A percentile compares a stretch with the other conserved stretches of the same genome.
These are phyloP conservation scores for Argyresthia goedartella DNA, from an alignment of 2,888 invertebrate genomes.

Conservation along the genomic window DNA sequence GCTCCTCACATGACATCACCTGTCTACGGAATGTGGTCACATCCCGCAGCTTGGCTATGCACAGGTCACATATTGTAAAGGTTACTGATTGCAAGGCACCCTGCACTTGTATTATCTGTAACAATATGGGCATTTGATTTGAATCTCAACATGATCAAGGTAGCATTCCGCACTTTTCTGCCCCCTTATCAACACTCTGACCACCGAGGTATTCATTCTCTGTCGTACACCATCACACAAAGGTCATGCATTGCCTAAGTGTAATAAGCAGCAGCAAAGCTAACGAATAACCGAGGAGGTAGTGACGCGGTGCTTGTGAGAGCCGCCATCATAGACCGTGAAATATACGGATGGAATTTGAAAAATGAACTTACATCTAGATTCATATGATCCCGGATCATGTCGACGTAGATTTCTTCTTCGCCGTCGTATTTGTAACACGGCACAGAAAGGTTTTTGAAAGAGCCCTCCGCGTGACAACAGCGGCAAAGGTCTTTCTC, in stretches of 20 bases:
- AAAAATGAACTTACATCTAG: slow-evolving; percentile 29
- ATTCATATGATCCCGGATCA: slow-evolving; percentile 35
- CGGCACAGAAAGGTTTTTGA: slow-evolving; percentile 31
- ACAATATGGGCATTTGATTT: slow-evolving; percentile 4
- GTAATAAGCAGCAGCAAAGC: too few relatives aligned
- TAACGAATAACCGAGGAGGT: too few relatives aligned
- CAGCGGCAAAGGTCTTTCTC: slow-evolving; percentile 48
- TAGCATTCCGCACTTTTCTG: too few relatives aligned
- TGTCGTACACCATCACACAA: too few relatives aligned
- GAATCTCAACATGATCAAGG: too few relatives aligned
- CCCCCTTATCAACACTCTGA: too few relatives aligned
- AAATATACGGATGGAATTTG: too few relatives aligned
- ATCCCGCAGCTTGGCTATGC: slow-evolving; percentile 29
- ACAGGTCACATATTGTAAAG: slow-evolving; percentile 38
- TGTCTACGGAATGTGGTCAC: slow-evolving; percentile 37
- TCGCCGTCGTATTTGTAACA: slow-evolving; percentile 16
- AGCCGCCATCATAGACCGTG: too few relatives aligned
- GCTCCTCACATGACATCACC: slow-evolving; percentile 31
- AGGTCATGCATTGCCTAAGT: too few relatives aligned
- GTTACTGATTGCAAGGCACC: slow-evolving; percentile 20
- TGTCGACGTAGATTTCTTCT: slow-evolving; percentile 33
- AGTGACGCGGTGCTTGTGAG: too few relatives aligned
- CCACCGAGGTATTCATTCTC: too few relatives aligned
- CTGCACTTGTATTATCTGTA: slow-evolving; percentile 26
- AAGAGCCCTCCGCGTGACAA: slow-evolving; percentile 44